A percentile compares a stretch with the other conserved stretches of the same genome.
phyloP scores from a whole-genome alignment of 2,888 invertebrate species.

The Cetonia aurata region DNA sequence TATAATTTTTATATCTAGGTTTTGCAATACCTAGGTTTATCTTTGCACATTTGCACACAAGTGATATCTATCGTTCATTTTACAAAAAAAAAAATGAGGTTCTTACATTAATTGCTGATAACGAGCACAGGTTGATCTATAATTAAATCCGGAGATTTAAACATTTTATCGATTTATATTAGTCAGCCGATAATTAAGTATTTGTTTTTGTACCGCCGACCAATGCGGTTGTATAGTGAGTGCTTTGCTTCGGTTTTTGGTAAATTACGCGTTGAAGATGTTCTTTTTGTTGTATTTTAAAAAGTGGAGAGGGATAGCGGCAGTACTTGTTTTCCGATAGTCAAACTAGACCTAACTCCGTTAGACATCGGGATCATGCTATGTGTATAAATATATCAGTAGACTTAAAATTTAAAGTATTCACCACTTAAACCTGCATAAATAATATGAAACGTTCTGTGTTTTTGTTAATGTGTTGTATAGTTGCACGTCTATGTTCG shows the following conservation, averaged over 20 bases:
- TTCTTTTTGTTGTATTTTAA: slow-evolving; percentile 26
- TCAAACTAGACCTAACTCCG: slow-evolving; percentile 19
- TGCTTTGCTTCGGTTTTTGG: neutral
- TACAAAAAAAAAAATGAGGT: neutral
- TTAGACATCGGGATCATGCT: slow-evolving; percentile 14
- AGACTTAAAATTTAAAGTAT: slow-evolving; percentile 9
- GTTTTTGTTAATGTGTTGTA: slow-evolving; percentile 24
- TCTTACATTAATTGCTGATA: slow-evolving; percentile 1
- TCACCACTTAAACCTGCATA: neutral
- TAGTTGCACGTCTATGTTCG: slow-evolving; percentile 14
- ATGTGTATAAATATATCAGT: slow-evolving; percentile 5
- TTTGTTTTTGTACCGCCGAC: neutral
- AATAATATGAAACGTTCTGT: slow-evolving; percentile 30
- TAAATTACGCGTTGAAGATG: slow-evolving; percentile 6
- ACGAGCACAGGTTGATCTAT: slow-evolving; percentile 12
- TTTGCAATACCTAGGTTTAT: no score
- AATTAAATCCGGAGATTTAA: neutral
- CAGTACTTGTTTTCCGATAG: slow-evolving; percentile 23
- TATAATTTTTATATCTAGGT: no score
- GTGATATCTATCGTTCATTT: neutral
- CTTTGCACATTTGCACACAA: no score
- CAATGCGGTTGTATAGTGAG: neutral
- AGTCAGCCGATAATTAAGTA: neutral
- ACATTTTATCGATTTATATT: slow-evolving; percentile 3
- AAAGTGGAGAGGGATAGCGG: slow-evolving; percentile 27